Base-by-base conservation (phyloP, 2,888 invertebrate species). In the Encarsia formosa region DNA sequence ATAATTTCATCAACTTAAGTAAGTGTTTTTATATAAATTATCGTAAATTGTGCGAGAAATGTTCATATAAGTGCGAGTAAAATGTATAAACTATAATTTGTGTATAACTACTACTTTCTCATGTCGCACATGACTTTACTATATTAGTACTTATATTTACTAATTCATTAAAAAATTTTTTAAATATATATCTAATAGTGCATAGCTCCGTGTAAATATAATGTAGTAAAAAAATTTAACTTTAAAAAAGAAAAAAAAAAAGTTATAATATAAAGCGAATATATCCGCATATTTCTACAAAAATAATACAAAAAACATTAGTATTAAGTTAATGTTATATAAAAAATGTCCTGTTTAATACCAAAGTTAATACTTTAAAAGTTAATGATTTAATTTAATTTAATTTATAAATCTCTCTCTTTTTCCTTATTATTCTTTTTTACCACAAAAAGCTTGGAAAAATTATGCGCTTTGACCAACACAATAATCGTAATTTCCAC, bases 51-150 rank as follows among this genome's bases (percentile, higher is more conserved):
- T 55, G 55, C 48, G 51, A 44, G 40, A 54, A 37, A 44, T 54
- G 40, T 31, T 13, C 40, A 49, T 42, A 24, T 39, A 43, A 50
- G 50, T 50, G 50, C 47, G 47, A 50, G 20, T 54, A 44, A 51
- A 43, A 35, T 45, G 41, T 37, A 18, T 40, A 44, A 51, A 43
- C 29, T 45, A 44, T 37, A 18, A 35, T 13, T 20, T 24, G 18
- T 47, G 39, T 20, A 38, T 55, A 42, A 49, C 46, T 49, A 46
- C 48, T 51, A 48, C 50, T 51, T 50, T 49, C 44, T 51, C 48
- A 40, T 48, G 37, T 31, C 26, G 18, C 19, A 23, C 44, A 44
- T 49, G n/a, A 41, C 45, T 47, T 38, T 47, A 46, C n/a, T 43
- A 9, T 35, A 18, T 49, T 18, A 37, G 23, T 48, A 31, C 43